Evolutionary conservation across 2,797 vertebrate genomes (phyloP).

Genomic region (Rallus crepitans): DNA sequence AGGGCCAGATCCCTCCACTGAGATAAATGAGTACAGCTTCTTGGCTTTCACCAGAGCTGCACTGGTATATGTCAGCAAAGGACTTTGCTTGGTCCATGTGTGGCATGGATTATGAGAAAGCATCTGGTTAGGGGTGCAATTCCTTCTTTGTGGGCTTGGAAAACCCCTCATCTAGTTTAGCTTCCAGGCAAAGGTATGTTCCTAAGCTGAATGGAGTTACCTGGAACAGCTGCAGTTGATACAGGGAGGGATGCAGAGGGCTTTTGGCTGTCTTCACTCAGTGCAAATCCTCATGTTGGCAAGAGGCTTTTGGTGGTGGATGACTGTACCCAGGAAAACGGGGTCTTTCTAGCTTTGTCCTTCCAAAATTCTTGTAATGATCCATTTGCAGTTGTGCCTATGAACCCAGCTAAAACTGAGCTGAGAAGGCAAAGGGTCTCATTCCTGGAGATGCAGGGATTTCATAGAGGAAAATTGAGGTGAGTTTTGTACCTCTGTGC

Average conservation of each 20-base stretch:
- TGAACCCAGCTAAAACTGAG: not conserved
- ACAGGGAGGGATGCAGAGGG: not conserved
- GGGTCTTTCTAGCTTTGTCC: not conserved
- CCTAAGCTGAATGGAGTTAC: not conserved
- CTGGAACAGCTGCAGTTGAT: not conserved
- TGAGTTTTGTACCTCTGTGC: not conserved
- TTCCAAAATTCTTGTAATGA: not conserved
- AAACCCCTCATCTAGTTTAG: not conserved
- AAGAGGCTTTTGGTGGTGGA: not conserved
- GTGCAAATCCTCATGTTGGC: not conserved
- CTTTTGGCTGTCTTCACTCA: not conserved
- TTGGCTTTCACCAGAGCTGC: not conserved
- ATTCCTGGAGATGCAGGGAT: not conserved
- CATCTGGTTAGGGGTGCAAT: not conserved
- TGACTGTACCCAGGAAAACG: not conserved
- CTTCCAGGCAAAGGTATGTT: not conserved
- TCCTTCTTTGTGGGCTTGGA: not conserved
- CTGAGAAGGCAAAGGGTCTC: not conserved
- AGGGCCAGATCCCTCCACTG: not conserved
- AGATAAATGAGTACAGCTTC: not conserved
- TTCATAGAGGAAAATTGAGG: not conserved
- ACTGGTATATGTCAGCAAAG: not conserved
- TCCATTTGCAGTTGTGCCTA: not conserved
- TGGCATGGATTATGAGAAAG: not conserved
- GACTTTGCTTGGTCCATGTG: not conserved